Conservation (phyloP, 1,140 invertebrate genomes). For the Tenebrio molitor region DNA sequence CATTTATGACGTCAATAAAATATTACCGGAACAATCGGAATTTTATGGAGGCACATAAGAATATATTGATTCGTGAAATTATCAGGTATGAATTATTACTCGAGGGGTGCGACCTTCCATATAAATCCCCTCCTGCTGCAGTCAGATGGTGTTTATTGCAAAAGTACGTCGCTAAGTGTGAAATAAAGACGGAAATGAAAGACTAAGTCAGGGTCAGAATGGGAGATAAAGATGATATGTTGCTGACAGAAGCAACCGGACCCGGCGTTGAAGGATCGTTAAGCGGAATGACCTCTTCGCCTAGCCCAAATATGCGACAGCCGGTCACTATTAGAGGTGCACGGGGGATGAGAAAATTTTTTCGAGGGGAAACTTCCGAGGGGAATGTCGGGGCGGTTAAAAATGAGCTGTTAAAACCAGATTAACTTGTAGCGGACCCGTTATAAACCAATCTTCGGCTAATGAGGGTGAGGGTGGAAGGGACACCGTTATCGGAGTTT, state of each 20-base stretch:
- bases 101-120: constrained; percentile 2
- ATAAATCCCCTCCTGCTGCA: constrained; percentile 3
- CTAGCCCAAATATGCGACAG: too few relatives aligned
- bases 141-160: constrained; percentile 40
- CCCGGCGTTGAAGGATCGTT: background rate
- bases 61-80: constrained; percentile 26
- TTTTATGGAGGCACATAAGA: constrained; percentile 17
- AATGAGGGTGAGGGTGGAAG: too few relatives aligned
- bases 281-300: background rate
- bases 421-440: too few relatives aligned
- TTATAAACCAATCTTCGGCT: too few relatives aligned
- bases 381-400: too few relatives aligned
- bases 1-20: too few relatives aligned
- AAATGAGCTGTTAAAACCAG: too few relatives aligned
- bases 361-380: too few relatives aligned
- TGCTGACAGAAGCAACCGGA: constrained; percentile 39
- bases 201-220: constrained; percentile 41
- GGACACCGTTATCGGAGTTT: too few relatives aligned
- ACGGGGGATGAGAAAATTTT: too few relatives aligned
- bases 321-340: too few relatives aligned
- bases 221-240: constrained; percentile 45
- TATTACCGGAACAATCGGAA: constrained; percentile 20
- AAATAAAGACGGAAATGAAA: constrained; percentile 46
- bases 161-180: constrained; percentile 26
- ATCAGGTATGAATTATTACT: constrained; percentile 29